Percentiles rank a stretch among this genome's conserved stretches.
Evolutionary conservation across 2,888 invertebrate species (phyloP).

Genomic region (Epistrophe grossulariae): DNA sequence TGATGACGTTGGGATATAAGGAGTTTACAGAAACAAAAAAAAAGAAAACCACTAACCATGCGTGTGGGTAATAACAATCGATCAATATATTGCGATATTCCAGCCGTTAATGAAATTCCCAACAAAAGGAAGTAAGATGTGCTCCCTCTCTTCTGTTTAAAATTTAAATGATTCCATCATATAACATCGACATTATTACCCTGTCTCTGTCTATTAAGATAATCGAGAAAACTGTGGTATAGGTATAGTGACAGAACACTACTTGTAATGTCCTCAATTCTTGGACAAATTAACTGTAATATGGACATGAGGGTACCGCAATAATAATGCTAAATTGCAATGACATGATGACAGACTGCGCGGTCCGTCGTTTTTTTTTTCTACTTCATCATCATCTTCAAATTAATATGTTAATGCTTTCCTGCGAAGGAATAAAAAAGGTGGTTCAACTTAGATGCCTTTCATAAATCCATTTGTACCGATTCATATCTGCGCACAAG

Average conservation of each 20-base stretch:
- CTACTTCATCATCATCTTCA: neutral
- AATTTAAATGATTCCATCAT: too few species aligned
- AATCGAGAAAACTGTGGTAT: neutral
- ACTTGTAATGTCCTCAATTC: conserved; percentile 9
- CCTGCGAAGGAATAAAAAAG: neutral
- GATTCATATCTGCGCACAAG: conserved; percentile 39
- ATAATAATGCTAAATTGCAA: conserved; percentile 26
- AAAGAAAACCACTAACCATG: conserved; percentile 14
- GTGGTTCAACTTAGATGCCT: conserved; percentile 8
- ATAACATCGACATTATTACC: neutral
- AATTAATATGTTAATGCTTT: conserved; percentile 39
- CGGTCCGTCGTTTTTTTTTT: conserved; percentile 3
- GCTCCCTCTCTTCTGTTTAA: conserved; percentile 3
- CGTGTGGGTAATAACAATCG: conserved; percentile 15
- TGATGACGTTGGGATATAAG: neutral
- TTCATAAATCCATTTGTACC: conserved; percentile 59
- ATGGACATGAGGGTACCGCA: conserved; percentile 38
- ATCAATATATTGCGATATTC: conserved; percentile 24
- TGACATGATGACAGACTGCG: conserved; percentile 41
- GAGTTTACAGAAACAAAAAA: neutral
- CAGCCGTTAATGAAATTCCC: conserved; percentile 21
- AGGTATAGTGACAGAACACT: neutral
- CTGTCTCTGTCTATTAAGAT: neutral
- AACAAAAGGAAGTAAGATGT: conserved; percentile 34
- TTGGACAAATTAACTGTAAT: conserved; percentile 15